Percentiles rank a stretch among this genome's conserved stretches.
Conservation (phyloP, 2,797 vertebrate genomes). For the Enteromius viviparus region DNA sequence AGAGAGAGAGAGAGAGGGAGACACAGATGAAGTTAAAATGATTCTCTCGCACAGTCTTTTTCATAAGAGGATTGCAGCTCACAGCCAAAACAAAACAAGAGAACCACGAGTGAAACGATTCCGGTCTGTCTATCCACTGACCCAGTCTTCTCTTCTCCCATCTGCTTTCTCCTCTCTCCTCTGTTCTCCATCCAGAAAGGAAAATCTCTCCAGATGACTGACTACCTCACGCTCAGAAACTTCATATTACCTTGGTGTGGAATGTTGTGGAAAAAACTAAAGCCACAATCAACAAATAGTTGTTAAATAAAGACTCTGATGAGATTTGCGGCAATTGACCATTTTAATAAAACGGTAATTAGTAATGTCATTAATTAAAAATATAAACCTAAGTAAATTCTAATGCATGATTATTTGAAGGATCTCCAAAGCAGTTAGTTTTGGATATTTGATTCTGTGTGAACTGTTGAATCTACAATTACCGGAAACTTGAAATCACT, state of each 20-base stretch:
- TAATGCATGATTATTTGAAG: background rate
- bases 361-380: background rate
- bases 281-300: background rate
- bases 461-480: background rate
- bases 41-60: slow-evolving; percentile 65
- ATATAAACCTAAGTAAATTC: background rate
- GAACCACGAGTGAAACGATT: slow-evolving; percentile 50
- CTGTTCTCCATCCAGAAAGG: slow-evolving; percentile 62
- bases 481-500: background rate
- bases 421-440: background rate
- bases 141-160: slow-evolving; percentile 59
- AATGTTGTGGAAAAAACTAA: background rate
- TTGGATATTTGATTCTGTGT: background rate
- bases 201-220: slow-evolving; percentile 60
- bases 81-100: slow-evolving; percentile 55
- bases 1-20: slow-evolving; percentile 60
- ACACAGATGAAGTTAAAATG: slow-evolving; percentile 71
- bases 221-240: slow-evolving; percentile 18
- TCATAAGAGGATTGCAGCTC: slow-evolving; percentile 62
- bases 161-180: slow-evolving; percentile 56
- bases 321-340: background rate
- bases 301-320: background rate
- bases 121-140: slow-evolving; percentile 56
- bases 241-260: background rate
- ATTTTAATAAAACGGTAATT: background rate